Conservation (phyloP, 1,140 invertebrate genomes). For the Arion vulgaris region DNA sequence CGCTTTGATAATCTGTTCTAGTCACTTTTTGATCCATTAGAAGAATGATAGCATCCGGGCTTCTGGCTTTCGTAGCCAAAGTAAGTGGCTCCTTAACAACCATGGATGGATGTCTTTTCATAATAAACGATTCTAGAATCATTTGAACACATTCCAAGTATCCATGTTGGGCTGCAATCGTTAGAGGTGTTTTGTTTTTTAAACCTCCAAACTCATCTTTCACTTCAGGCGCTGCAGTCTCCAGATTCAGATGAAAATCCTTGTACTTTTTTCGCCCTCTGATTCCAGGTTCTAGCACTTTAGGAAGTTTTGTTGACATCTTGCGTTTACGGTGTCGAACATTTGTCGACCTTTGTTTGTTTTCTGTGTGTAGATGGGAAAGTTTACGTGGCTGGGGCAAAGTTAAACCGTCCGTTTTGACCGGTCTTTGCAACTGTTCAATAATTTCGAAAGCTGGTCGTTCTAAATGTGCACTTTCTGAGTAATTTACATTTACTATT, state of each 20-base stretch:
- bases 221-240: background rate
- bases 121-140: slow-evolving; percentile 6
- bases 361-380: no score
- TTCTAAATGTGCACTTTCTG: background rate
- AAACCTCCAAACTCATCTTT: background rate
- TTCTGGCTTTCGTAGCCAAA: slow-evolving; percentile 25
- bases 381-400: no score
- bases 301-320: background rate
- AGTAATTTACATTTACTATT: background rate
- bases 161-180: background rate
- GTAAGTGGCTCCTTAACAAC: slow-evolving; percentile 21
- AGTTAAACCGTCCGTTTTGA: no score
- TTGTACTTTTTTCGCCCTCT: slow-evolving; percentile 33
- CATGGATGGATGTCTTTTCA: slow-evolving; percentile 9
- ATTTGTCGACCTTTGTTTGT: no score
- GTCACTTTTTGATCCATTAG: slow-evolving; percentile 17
- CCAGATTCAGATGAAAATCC: background rate
- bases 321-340: no score
- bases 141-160: slow-evolving; percentile 26
- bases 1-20: slow-evolving; percentile 30
- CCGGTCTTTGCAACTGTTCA: no score
- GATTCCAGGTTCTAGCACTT: background rate
- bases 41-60: slow-evolving; percentile 23
- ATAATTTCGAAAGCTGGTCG: background rate
- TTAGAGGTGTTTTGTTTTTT: slow-evolving; percentile 19